phyloP scores from a whole-genome alignment of 2,113 vertebrate genomes.

The Boleophthalmus pectinirostris region DNA sequence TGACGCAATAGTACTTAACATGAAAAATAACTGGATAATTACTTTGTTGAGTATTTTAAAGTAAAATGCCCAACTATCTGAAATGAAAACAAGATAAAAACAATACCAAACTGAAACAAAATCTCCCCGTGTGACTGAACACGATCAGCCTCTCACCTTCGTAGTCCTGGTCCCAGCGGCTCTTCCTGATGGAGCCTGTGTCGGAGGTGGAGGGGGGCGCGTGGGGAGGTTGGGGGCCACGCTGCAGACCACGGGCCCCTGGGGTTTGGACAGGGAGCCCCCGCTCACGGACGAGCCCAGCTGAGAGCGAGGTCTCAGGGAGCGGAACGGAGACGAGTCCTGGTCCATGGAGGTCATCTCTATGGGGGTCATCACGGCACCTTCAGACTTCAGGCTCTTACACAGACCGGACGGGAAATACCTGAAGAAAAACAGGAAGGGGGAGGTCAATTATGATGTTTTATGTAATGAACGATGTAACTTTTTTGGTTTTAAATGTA shows the following conservation, averaged over 20 bases:
- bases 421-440: conserved; percentile 23
- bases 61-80: too few relatives aligned
- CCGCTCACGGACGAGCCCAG: conserved; percentile 62
- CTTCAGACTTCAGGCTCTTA: conserved; percentile 81
- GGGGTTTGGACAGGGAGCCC: conserved; percentile 68
- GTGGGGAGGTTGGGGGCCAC: conserved; percentile 92
- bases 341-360: conserved; percentile 84
- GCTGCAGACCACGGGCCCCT: conserved; percentile 88
- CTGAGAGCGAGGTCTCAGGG: conserved; percentile 69
- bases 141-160: conserved; percentile 71
- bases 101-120: too few relatives aligned
- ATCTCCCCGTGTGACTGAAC: too few relatives aligned
- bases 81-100: too few relatives aligned
- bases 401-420: conserved; percentile 80
- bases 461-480: too few relatives aligned
- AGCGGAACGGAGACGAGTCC: conserved; percentile 75
- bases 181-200: conserved; percentile 87
- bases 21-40: too few relatives aligned
- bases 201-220: conserved; percentile 81
- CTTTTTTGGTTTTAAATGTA: too few relatives aligned
- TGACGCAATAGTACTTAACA: too few relatives aligned
- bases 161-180: conserved; percentile 89
- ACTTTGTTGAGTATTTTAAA: too few relatives aligned
- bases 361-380: conserved; percentile 73
- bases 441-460: too few relatives aligned